A percentile compares a stretch with the other conserved stretches of the same genome.
Conservation (phyloP, 1,140 invertebrate genomes). For the Eupristina koningsbergeri region DNA sequence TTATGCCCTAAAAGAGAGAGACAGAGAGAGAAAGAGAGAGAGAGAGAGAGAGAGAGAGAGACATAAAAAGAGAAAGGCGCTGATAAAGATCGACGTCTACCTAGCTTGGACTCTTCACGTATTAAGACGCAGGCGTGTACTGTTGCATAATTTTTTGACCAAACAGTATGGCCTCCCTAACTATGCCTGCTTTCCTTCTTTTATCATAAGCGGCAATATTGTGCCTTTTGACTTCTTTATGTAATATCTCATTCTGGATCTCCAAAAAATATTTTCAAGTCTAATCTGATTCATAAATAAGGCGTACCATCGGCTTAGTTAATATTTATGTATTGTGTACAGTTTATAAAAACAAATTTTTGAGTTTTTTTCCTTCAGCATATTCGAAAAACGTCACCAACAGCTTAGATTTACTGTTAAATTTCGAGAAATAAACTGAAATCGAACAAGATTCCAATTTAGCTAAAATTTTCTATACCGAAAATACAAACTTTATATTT, state of each 20-base stretch:
- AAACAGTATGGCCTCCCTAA: neutral
- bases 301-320: neutral
- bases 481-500: neutral
- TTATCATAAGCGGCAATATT: neutral
- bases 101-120: neutral
- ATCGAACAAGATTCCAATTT: too few relatives aligned
- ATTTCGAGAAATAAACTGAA: neutral
- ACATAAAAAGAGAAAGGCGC: too few relatives aligned
- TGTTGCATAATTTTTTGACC: neutral
- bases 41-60: too few relatives aligned
- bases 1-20: too few relatives aligned
- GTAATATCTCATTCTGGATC: neutral
- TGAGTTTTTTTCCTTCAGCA: too few relatives aligned
- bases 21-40: too few relatives aligned
- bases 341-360: neutral
- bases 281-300: neutral
- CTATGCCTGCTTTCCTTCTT: too few relatives aligned
- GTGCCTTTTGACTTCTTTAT: neutral
- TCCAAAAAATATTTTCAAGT: neutral
- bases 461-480: neutral
- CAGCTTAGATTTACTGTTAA: neutral
- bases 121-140: neutral
- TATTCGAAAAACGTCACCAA: neutral
- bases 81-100: neutral
- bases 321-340: neutral